Evolutionary conservation across 2,888 invertebrate species (phyloP), one percentile per base, ranked within the genome.

Genomic region (Lagria hirta): DNA sequence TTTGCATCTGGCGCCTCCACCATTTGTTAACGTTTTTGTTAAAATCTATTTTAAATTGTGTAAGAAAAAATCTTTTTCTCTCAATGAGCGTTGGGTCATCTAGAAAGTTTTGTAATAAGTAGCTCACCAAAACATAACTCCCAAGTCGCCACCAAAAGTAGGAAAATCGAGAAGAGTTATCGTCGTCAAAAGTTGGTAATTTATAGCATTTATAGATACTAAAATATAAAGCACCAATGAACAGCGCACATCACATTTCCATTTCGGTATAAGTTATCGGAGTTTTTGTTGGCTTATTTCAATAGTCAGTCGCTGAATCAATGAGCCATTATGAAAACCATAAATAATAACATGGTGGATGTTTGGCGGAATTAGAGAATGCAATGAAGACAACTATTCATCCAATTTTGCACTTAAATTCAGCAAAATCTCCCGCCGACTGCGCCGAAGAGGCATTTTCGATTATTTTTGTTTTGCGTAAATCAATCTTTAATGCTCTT

Each of bases 241-340:
- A 51, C 55, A 54, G 56, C 51, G 52, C 48, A 52, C 55, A 52
- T 57, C 54, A 58, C 53, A 60, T 57, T 57, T 59, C 58, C 55
- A 56, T 58, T 54, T 41, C 48, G 43, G 52, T 52, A 55, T 54
- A 56, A 53, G 52, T 52, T 66, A 67, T 66, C 62, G 62, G 58
- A 60, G 57, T 64, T 64, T 61, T 63, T 64, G 64, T 62, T 61
- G 55, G 61, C 58, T 63, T 58, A 62, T 65, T 65, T 66, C 66
- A 64, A 65, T 66, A 64, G 65, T 64, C 62, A 59, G 62, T 64
- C 60, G 57, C 61, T 57, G 61, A 69, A 66, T 66, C 68, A 68
- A 67, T 68, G 68, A 65, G 61, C 66, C 66, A 67, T 68, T 67
- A 67, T 68, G 68, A 66, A 61, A 59, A 62, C 61, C 63, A 66